Evolutionary conservation across 2,113 vertebrate species (phyloP).

Genomic region (Colinus virginianus): DNA sequence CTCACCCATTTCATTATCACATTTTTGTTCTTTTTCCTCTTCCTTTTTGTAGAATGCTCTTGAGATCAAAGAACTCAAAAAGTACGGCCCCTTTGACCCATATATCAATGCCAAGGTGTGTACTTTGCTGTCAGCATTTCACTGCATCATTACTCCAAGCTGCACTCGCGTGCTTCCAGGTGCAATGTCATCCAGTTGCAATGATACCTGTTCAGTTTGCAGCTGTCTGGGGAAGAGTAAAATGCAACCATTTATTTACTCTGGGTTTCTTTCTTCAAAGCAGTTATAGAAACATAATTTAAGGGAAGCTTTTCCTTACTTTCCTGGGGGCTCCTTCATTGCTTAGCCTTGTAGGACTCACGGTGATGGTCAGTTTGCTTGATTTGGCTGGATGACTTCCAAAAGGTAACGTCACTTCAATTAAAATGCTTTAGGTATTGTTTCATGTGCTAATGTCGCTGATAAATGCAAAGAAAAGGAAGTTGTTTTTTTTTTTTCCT

Average conservation of each 20-base stretch:
- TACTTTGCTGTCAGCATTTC: constrained; percentile 84
- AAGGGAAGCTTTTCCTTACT: constrained; percentile 57
- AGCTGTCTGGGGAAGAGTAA: constrained; percentile 67
- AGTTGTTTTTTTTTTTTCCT: neutral
- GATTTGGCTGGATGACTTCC: constrained; percentile 55
- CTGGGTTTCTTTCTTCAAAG: constrained; percentile 59
- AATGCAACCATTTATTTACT: constrained; percentile 44
- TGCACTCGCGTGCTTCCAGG: constrained; percentile 58
- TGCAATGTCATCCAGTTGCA: constrained; percentile 50
- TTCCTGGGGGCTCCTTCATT: constrained; percentile 61
- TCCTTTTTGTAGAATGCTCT: constrained; percentile 97
- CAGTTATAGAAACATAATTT: constrained; percentile 57
- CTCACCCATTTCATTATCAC: constrained; percentile 84
- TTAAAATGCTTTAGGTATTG: constrained; percentile 37
- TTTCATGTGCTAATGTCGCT: constrained; percentile 53
- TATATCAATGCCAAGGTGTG: constrained; percentile 99
- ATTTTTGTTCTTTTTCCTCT: constrained; percentile 81
- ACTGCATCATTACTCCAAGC: constrained; percentile 72
- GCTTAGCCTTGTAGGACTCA: constrained; percentile 63
- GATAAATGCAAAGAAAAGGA: constrained; percentile 42
- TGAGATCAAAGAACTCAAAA: constrained; percentile 99
- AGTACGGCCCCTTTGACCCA: constrained; percentile 99
- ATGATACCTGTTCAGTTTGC: constrained; percentile 38
- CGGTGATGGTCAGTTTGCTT: constrained; percentile 66
- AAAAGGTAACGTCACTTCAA: constrained; percentile 47